Conservation (phyloP, 2,113 vertebrate species). For the Mormyrus lacerda region DNA sequence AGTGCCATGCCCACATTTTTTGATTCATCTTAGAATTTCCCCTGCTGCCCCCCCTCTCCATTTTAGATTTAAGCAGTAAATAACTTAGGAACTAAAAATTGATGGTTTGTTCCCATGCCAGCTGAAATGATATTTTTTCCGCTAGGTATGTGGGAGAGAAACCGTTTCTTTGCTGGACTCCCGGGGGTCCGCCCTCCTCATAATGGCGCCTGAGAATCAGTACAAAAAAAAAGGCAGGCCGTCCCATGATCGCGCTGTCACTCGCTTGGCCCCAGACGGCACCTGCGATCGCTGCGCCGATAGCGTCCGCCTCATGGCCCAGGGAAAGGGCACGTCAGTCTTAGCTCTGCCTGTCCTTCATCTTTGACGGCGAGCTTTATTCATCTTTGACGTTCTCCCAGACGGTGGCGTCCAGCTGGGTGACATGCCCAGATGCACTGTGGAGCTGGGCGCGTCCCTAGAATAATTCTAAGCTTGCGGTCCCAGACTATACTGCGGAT, state of each 20-base stretch:
- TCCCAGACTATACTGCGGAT: not conserved
- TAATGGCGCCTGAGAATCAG: not conserved
- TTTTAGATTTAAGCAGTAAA: not conserved
- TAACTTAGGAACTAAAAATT: not conserved
- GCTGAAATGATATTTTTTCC: not conserved
- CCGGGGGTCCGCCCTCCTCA: not conserved
- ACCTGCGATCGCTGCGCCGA: not conserved
- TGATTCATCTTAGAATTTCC: not conserved
- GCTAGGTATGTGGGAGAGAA: not conserved
- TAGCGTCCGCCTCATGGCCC: not conserved
- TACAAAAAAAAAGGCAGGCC: not conserved
- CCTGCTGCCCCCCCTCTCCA: not conserved
- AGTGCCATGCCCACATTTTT: not conserved
- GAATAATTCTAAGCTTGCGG: not conserved
- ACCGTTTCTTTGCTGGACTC: not conserved
- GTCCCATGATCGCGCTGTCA: not conserved
- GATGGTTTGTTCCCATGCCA: not conserved
- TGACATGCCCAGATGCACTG: not conserved
- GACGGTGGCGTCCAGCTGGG: not conserved
- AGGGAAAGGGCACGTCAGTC: conserved; percentile 1
- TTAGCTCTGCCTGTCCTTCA: not conserved
- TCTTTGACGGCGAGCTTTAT: conserved; percentile 3
- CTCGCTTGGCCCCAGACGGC: not conserved
- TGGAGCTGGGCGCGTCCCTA: not conserved
- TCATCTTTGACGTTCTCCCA: not conserved